Conservation (phyloP, 2,888 invertebrate genomes). For the Siphonodentalium dalli region DNA sequence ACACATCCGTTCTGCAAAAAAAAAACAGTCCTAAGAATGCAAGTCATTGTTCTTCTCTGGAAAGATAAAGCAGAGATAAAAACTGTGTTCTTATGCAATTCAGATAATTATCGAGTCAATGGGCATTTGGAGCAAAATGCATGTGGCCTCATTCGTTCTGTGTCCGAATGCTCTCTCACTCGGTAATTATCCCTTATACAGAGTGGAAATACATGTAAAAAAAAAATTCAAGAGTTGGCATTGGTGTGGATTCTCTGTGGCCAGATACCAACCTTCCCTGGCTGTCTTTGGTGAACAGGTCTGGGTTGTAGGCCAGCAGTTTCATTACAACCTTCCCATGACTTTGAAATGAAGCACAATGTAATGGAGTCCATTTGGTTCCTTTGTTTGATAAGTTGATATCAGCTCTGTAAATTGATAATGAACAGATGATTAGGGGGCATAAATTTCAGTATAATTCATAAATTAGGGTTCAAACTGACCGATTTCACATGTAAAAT, state of each 20-base stretch:
- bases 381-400: slow-evolving; percentile 54
- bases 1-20: slow-evolving; percentile 33
- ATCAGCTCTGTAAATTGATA: slow-evolving; percentile 47
- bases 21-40: background rate
- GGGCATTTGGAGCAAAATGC: background rate
- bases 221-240: no score
- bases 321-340: slow-evolving; percentile 62
- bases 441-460: no score
- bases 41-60: slow-evolving; percentile 25
- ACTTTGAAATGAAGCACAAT: slow-evolving; percentile 61
- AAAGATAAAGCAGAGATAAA: slow-evolving; percentile 4
- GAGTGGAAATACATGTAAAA: no score
- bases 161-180: background rate
- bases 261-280: slow-evolving; percentile 46
- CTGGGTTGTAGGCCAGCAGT: slow-evolving; percentile 51
- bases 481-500: no score
- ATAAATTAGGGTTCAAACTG: no score
- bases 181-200: no score
- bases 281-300: slow-evolving; percentile 46
- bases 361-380: slow-evolving; percentile 58
- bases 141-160: background rate
- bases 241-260: no score
- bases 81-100: background rate
- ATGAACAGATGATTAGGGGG: no score
- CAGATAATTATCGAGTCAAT: background rate